Evolutionary conservation across 1,140 invertebrate species (phyloP), one percentile per base, ranked within the genome.

Genomic region (Micrasema minimum): DNA sequence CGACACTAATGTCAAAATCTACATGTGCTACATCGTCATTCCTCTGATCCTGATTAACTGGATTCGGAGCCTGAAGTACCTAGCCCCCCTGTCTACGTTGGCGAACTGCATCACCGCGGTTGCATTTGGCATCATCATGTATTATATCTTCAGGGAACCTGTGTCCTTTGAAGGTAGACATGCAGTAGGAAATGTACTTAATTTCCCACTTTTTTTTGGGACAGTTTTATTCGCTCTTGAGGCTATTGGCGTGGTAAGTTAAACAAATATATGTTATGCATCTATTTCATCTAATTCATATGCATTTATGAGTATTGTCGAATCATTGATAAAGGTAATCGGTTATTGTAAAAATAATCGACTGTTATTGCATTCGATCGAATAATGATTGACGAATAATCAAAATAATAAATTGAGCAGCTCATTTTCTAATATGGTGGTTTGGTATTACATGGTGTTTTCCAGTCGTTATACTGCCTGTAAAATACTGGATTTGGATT

Each of bases 81-180:
- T 95, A 71, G 89, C 92, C 1, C 89, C 91, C 0, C 90, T 93
- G 77, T 93, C 92, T 1, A 86, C 88, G 1, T 78, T 93, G 3
- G 93, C 93, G 6, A 94, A 94, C 75, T 80, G 85, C 1, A 80
- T 89, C 2, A 89, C 89, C 4, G 83, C 89, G 12, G 80, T 85
- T 41, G 88, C 88, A 41, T 88, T 93, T 59, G 85, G 82, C 1
- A 87, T 92, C 55, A 90, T 91, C 20, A 86, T 91, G 37, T 91
- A 90, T 80, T 92, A 90, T 77, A 82, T 93, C 67, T 87, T 92
- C 76, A 81, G 86, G 69, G 87, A 90, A 55, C 69, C 89, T 0
- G 87, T 87, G 0, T 78, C 84, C 0, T 74, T 87, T 0, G 79
- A 79, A 22, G 79, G 80, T 12, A 83, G 82, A 46, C 65, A 74